Base-by-base conservation (phyloP, 2,113 vertebrate species). In the Periophthalmus modestus region DNA sequence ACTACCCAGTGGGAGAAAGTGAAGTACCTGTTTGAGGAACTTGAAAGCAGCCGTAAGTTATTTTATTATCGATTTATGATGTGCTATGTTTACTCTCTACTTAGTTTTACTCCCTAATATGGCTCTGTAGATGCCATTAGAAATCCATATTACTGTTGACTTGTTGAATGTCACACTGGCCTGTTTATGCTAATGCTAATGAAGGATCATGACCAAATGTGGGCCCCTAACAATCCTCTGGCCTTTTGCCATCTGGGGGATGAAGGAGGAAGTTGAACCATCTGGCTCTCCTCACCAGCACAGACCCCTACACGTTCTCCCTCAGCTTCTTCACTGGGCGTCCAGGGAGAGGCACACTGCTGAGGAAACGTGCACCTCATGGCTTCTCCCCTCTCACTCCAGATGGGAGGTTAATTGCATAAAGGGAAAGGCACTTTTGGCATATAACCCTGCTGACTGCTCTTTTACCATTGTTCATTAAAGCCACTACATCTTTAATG, bases 1-100 rank as follows among this genome's bases (percentile, higher is more conserved):
- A 95, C 97, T 58, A 98, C 98, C 3, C 95, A 99, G 14, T 98
- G 96, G 96, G 95, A 98, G 79, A 99, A 97, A 90, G 94, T 98
- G 19, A 96, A 96, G 57, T 93, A 97, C 36, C 88, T 99, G 14
- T 96, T 99, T 91, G 94, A 97, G 87, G 96, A 98, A 88, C 94
- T 99, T 87, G 97, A 96, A 83, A 99, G 95, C 77, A 95, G 93
- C 82, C 94, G 98, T 99, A 94, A 98, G 97, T 95, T 91, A 2
- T 55, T 2, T 67, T 16, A 68, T 77, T 33, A 63, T 21, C 5
- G 0, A 4, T 12, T 59, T 28, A 1, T 28, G 39, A 33, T 61
- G 21, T 79, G 11, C 24, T 62, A 34, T n/a, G 28, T 13, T 62
- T 39, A 23, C n/a, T 39, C 1, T 57, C 7, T 15, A 10, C 3